Evolutionary conservation across 2,113 vertebrate species (phyloP), one percentile per base, ranked within the genome.

Genomic region (Callipepla squamata): DNA sequence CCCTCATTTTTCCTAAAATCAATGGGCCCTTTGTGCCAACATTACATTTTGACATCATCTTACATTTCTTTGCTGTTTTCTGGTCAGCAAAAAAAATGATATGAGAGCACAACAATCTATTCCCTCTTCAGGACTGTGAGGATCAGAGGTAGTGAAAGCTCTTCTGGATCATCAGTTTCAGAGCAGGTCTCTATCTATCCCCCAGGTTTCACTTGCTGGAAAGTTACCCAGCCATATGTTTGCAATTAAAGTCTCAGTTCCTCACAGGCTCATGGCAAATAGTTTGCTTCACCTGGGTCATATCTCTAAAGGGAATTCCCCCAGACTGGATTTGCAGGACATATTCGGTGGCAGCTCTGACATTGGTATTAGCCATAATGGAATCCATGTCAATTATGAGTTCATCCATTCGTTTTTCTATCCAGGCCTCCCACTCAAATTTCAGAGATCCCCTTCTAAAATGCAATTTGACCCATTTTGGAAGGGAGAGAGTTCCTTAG

Each of bases 311-410:
- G 95, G 94, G 91, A 96, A 94, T 96, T 96, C 69, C 87, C 69
- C 82, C 87, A 86, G 95, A 80, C 91, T 90, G 90, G 82, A 86
- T 94, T 94, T 93, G 79, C 82, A 92, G 87, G 91, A 86, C 23
- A 21, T 63, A 85, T 88, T 95, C 73, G 0, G 96, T 96, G 96
- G 96, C 94, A 94, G 90, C 76, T 86, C 90, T 94, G 94, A 96
- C 87, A 95, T 74, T 88, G 93, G 91, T 93, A 96, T 96, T 96
- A 96, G 91, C 94, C 87, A 96, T 94, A 95, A 96, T 93, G 91
- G 94, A 96, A 96, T 96, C 96, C 95, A 94, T 88, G 94, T 96
- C 95, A 94, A 95, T 96, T 96, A 96, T 80, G 90, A 95, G 95
- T 96, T 94, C 89, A 95, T 96, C 96, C 87, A 94, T 96, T 96